Conservation (phyloP, 2,888 invertebrate species). For the Morpho deidamia region DNA sequence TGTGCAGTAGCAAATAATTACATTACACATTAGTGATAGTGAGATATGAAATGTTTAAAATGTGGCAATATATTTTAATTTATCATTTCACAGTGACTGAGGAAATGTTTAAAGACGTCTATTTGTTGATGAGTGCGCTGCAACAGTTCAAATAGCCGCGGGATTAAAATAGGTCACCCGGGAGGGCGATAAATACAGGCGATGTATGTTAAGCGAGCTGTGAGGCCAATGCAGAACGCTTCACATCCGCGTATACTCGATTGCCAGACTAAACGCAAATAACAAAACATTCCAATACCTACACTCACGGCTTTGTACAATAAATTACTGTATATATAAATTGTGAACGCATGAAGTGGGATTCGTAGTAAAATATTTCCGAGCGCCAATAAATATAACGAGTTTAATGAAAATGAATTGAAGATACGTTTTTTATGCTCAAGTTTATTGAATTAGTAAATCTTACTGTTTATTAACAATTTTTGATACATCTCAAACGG, state of each 20-base stretch:
- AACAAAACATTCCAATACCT: constrained; percentile 26
- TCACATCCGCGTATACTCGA: constrained; percentile 34
- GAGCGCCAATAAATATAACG: constrained; percentile 11
- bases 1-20: neutral
- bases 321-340: constrained; percentile 21
- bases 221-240: constrained; percentile 24
- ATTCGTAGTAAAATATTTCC: constrained; percentile 14
- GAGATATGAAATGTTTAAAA: constrained; percentile 7
- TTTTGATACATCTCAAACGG: too few relatives aligned
- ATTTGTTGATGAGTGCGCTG: constrained; percentile 30
- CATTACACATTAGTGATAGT: constrained; percentile 1
- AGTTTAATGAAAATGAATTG: neutral
- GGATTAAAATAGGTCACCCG: constrained; percentile 48
- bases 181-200: constrained; percentile 39
- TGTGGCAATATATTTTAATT: constrained; percentile 6
- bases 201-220: constrained; percentile 21
- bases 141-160: constrained; percentile 38
- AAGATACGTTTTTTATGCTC: neutral
- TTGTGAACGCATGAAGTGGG: constrained; percentile 12
- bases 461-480: too few relatives aligned
- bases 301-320: constrained; percentile 20
- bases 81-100: neutral
- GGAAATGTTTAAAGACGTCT: constrained; percentile 13
- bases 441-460: neutral
- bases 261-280: constrained; percentile 30